phyloP scores from a whole-genome alignment of 2,113 vertebrate genomes.

The Forbesichthys papilliferus region DNA sequence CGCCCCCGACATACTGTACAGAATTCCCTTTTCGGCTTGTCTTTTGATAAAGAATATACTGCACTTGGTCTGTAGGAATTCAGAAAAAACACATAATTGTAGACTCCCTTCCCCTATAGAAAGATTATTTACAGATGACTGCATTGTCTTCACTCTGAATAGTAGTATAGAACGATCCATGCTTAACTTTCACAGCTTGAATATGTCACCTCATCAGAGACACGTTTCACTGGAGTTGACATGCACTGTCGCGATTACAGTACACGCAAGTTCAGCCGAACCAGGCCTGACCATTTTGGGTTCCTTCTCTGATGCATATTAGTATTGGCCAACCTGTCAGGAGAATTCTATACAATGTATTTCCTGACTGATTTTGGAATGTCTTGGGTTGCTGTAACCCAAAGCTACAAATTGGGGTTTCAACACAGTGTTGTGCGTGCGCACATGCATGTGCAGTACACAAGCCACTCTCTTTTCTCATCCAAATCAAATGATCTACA shows the following conservation, averaged over 20 bases:
- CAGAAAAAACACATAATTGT: neutral
- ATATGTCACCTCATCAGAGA: neutral
- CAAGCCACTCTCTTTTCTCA: slow-evolving; percentile 34
- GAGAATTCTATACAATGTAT: slow-evolving; percentile 8
- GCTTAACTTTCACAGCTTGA: neutral
- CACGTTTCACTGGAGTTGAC: neutral
- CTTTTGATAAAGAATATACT: slow-evolving; percentile 5
- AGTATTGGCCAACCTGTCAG: neutral
- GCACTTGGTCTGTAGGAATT: slow-evolving; percentile 20
- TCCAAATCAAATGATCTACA: slow-evolving; percentile 26
- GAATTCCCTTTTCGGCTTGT: neutral
- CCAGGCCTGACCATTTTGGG: neutral
- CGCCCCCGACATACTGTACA: neutral
- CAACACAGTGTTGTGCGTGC: neutral
- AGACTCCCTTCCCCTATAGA: slow-evolving; percentile 6
- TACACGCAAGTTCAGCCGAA: neutral
- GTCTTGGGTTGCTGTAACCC: neutral
- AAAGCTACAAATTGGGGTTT: neutral
- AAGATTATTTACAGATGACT: slow-evolving; percentile 54
- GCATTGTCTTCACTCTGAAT: slow-evolving; percentile 29
- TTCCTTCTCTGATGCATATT: neutral
- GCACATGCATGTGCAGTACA: neutral
- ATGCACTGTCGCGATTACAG: neutral
- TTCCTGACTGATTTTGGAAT: neutral
- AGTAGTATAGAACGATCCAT: neutral